Evolutionary conservation across 2,797 vertebrate genomes (phyloP).

Genomic region (Mareca strepera): DNA sequence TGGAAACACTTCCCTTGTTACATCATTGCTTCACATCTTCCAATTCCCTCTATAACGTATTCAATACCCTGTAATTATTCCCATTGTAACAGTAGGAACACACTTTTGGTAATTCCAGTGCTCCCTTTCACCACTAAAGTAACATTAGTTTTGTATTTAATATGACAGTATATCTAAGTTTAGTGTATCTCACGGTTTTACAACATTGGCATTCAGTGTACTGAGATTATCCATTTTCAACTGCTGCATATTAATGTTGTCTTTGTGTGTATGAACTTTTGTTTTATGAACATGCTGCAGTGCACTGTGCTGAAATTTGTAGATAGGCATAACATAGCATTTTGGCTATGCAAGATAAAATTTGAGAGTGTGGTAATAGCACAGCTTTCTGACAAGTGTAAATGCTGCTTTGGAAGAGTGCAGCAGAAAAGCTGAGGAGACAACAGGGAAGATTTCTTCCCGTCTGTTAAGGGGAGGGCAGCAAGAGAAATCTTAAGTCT

Average conservation of each 20-base stretch:
- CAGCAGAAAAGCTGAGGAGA: conserved; percentile 26
- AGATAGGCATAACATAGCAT: conserved; percentile 60
- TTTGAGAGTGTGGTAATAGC: conserved; percentile 42
- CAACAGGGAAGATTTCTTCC: not conserved
- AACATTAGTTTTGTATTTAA: conserved; percentile 69
- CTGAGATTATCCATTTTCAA: conserved; percentile 56
- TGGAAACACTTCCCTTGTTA: conserved; percentile 43
- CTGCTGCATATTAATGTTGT: conserved; percentile 63
- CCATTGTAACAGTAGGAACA: conserved; percentile 22
- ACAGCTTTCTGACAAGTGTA: conserved; percentile 43
- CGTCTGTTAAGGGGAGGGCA: not conserved
- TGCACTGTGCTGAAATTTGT: conserved; percentile 38
- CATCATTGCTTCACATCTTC: conserved; percentile 22
- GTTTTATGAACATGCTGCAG: conserved; percentile 64
- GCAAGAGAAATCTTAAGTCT: conserved; percentile 26
- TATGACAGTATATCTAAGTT: conserved; percentile 44
- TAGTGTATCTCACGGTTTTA: conserved; percentile 57
- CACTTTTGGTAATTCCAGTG: not conserved
- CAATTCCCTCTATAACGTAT: conserved; percentile 1
- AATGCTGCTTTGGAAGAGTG: conserved; percentile 22
- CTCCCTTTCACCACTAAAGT: conserved; percentile 36
- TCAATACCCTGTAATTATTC: conserved; percentile 48
- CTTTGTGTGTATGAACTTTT: conserved; percentile 48
- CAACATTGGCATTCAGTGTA: conserved; percentile 22
- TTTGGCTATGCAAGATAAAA: conserved; percentile 74